phyloP scores from a whole-genome alignment of 1,140 invertebrate genomes.

The Trichomalopsis sarcophagae region DNA sequence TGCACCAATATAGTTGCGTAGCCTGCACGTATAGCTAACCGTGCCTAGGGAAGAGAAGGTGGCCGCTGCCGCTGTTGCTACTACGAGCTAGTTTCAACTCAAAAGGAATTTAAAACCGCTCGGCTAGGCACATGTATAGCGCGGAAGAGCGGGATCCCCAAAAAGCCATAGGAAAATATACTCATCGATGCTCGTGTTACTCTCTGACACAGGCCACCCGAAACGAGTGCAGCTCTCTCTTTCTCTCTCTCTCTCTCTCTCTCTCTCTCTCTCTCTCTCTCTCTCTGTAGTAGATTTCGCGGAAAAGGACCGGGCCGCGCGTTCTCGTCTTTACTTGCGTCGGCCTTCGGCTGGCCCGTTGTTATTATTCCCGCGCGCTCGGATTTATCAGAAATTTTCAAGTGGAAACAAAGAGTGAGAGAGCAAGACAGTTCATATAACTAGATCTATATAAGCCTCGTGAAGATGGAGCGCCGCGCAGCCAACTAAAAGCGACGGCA shows the following conservation, averaged over 20 bases:
- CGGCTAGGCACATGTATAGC: conserved; percentile 55
- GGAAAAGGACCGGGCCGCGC: conserved; percentile 16
- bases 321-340: background rate
- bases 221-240: conserved; percentile 18
- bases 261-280: no score
- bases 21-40: conserved; percentile 30
- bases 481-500: conserved; percentile 38
- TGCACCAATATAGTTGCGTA: conserved; percentile 24
- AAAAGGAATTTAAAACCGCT: conserved; percentile 74
- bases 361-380: background rate
- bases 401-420: conserved; percentile 2
- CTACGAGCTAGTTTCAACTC: conserved; percentile 60
- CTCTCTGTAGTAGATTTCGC: conserved; percentile 33
- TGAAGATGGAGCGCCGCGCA: background rate
- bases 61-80: background rate
- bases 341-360: background rate
- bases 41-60: conserved; percentile 37
- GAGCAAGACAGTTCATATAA: conserved; percentile 44
- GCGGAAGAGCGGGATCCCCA: conserved; percentile 27
- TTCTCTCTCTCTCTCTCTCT: no score
- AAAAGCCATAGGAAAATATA: conserved; percentile 55
- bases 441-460: conserved; percentile 11
- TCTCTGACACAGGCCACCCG: conserved; percentile 45
- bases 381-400: conserved; percentile 7
- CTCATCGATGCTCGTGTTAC: conserved; percentile 61